These are phyloP conservation scores for Cactoblastis cactorum DNA, from an alignment of 2,888 invertebrate genomes.

Conservation along the genomic window DNA sequence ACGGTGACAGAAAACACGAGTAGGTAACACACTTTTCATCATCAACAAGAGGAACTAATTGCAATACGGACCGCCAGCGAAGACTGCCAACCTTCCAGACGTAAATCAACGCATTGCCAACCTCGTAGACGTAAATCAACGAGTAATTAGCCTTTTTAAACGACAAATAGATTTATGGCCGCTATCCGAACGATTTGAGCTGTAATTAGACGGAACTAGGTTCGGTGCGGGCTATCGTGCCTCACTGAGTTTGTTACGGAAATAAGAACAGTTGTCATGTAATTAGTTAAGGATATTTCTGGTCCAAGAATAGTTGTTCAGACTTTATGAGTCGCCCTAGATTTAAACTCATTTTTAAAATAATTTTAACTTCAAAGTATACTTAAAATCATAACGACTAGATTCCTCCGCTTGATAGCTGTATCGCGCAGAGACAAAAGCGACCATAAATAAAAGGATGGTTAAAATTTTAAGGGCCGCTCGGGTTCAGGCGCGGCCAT, in stretches of 20 bases:
- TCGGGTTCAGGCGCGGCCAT: slow-evolving; percentile 56
- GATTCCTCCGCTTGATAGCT: slow-evolving; percentile 55
- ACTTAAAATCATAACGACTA: slow-evolving; percentile 57
- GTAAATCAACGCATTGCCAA: slow-evolving; percentile 25
- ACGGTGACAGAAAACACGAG: background rate
- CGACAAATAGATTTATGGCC: slow-evolving; percentile 37
- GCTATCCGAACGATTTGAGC: slow-evolving; percentile 13
- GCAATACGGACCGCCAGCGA: slow-evolving; percentile 27
- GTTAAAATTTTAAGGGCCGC: slow-evolving; percentile 74
- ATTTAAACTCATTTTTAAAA: background rate
- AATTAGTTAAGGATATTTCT: background rate
- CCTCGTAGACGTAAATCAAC: slow-evolving; percentile 48
- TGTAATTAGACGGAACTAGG: slow-evolving; percentile 14
- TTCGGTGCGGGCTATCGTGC: slow-evolving; percentile 11
- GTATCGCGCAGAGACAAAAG: slow-evolving; percentile 53
- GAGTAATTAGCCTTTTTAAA: slow-evolving; percentile 42
- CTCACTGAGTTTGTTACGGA: slow-evolving; percentile 15
- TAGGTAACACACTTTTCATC: background rate
- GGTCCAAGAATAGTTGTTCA: background rate
- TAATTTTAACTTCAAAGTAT: slow-evolving; percentile 21
- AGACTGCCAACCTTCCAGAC: slow-evolving; percentile 35
- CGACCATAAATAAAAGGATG: slow-evolving; percentile 69
- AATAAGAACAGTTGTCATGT: background rate
- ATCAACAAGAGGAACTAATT: slow-evolving; percentile 12
- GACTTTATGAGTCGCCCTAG: background rate